phyloP scores from a whole-genome alignment of 2,113 vertebrate species.

The Spheniscus mendiculus region DNA sequence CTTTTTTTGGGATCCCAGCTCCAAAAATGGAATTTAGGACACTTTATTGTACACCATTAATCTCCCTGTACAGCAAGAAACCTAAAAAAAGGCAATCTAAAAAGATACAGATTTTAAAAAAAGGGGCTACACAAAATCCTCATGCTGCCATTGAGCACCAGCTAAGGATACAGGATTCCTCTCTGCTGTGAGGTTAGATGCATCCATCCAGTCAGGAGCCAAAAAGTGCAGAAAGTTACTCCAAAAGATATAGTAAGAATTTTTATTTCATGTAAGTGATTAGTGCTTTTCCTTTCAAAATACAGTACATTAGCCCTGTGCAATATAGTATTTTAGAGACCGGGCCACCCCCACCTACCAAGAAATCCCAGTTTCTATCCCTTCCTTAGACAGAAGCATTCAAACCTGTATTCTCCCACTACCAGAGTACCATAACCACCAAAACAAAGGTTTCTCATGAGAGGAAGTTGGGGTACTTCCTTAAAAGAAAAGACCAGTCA shows the following conservation, averaged over 20 bases:
- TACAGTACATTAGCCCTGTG: accelerated
- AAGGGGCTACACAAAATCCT: background rate
- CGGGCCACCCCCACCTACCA: background rate
- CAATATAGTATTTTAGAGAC: background rate
- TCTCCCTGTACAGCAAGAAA: background rate
- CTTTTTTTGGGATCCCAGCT: background rate
- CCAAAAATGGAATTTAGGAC: background rate
- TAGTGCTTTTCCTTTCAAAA: background rate
- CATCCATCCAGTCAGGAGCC: accelerated
- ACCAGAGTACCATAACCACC: background rate
- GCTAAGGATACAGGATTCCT: background rate
- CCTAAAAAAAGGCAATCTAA: background rate
- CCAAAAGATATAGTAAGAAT: background rate
- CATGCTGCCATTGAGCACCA: background rate
- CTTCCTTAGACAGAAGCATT: background rate
- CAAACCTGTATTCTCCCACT: background rate
- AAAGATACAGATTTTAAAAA: background rate
- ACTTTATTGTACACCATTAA: background rate
- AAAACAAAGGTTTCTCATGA: background rate
- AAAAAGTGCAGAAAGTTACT: background rate
- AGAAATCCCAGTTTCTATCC: background rate
- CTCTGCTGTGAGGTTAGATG: background rate
- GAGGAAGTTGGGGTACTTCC: background rate
- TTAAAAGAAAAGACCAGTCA: background rate
- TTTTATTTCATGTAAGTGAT: background rate